Percentiles rank a stretch among this genome's conserved stretches.
Conservation (phyloP, 2,888 invertebrate species). For the Synergus laeviventris region DNA sequence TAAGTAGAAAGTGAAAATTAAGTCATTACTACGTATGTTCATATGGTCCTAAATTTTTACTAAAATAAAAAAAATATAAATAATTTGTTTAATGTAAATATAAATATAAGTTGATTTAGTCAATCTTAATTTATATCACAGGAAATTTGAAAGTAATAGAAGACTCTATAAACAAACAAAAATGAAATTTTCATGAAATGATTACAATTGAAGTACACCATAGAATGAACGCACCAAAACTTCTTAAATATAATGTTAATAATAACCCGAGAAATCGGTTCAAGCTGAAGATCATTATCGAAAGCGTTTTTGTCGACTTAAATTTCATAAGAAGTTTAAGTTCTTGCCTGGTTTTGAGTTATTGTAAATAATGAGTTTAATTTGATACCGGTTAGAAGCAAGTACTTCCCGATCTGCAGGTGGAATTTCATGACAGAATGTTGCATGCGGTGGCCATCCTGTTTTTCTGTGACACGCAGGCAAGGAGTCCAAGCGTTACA, state of each 20-base stretch:
- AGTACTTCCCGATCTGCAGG: conserved; percentile 31
- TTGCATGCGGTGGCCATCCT: conserved; percentile 33
- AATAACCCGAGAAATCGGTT: conserved; percentile 5
- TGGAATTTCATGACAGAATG: conserved; percentile 34
- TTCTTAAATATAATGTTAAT: conserved; percentile 15
- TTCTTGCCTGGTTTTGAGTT: conserved; percentile 13
- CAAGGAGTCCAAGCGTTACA: conserved; percentile 28
- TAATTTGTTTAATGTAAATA: neutral
- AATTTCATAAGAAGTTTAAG: conserved; percentile 8
- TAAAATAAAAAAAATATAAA: no score
- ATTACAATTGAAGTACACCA: no score
- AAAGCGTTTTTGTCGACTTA: neutral
- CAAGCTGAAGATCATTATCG: conserved; percentile 18
- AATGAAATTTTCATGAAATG: no score
- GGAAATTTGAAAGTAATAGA: no score
- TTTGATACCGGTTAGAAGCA: conserved; percentile 34
- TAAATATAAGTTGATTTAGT: no score
- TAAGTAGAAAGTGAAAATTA: neutral
- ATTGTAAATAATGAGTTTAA: conserved; percentile 36
- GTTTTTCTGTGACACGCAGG: conserved; percentile 36
- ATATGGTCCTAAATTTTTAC: no score
- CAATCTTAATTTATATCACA: no score
- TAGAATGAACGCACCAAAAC: no score
- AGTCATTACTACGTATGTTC: no score
- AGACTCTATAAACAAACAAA: no score